Evolutionary conservation across 2,113 vertebrate genomes (phyloP), one percentile per base, ranked within the genome.

Genomic region (Orycteropus afer): DNA sequence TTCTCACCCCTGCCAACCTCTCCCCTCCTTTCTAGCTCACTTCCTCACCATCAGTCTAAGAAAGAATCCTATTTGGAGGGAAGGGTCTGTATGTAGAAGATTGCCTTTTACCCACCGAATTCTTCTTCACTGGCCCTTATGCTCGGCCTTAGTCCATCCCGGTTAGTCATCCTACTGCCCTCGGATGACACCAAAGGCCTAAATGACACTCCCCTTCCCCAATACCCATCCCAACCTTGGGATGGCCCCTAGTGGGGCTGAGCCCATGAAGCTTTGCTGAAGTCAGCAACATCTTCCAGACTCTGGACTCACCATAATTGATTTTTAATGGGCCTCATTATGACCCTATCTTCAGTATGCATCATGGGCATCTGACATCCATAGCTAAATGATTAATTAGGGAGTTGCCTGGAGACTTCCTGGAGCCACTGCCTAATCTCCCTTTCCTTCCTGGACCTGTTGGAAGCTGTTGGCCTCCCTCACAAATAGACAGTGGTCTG

Each of bases 321-420:
- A 23, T 94, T 97, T 97, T 92, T 96, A 96, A 97, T 97, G 85
- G 94, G 90, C 29, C 65, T 42, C 32, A 94, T 96, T 95, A 96
- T 94, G 90, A 86, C 51, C 47, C 6, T 47, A 22, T 61, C 32
- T 67, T 85, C 55, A 85, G 32, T 69, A 45, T 79, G 78, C 67
- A 63, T 93, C 95, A 90, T 4, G 40, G 86, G 27, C 51, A 18
- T 61, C 85, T 95, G 95, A 96, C 22, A 15, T 86, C 76, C 55
- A 14, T 1, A 71, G 80, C 55, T 80, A 83, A 96, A 49, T 87
- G 94, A 93, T 86, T 96, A 91, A 97, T 14, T 49, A 51, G 55
- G 81, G 67, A 94, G 81, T 74, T 76, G 86, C 85, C 92, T 51
- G 34, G 86, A 59, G 95, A 79, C 73, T 84, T 88, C 71, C 37